Evolutionary conservation across 64 coral and sea anemone species (phyloP).

Genomic region (Stylophora pistillata): DNA sequence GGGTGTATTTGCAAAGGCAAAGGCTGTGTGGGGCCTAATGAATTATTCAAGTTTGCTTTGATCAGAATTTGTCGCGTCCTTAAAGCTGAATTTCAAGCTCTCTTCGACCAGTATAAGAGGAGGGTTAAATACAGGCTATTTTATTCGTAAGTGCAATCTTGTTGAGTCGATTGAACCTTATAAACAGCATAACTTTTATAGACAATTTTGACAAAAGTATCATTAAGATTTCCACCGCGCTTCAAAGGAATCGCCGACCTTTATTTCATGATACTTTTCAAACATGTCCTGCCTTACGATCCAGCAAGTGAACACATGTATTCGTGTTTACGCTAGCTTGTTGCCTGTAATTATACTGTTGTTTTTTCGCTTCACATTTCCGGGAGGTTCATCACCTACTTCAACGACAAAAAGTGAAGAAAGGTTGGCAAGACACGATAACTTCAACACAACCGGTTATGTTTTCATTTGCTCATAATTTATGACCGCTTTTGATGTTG

Average conservation of each 20-base stretch:
- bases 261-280: not conserved
- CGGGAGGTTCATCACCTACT: conserved; percentile 85
- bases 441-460: conserved; percentile 53
- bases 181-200: not conserved
- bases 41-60: conserved; percentile 33
- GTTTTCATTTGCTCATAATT: conserved; percentile 60
- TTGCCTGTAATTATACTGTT: conserved; percentile 46
- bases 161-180: not conserved
- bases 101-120: not conserved
- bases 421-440: conserved; percentile 63
- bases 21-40: conserved; percentile 10
- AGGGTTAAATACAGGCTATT: not conserved
- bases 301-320: conserved; percentile 38
- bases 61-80: conserved; percentile 2
- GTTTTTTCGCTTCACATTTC: conserved; percentile 78
- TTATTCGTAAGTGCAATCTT: not conserved
- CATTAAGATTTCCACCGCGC: not conserved
- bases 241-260: conserved; percentile 38
- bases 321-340: conserved; percentile 20
- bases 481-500: conserved; percentile 85
- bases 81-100: conserved; percentile 31
- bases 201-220: not conserved
- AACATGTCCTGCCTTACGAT: not conserved
- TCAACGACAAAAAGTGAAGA: conserved; percentile 65
- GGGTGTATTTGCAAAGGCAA: conserved; percentile 25